A percentile compares a stretch with the other conserved stretches of the same genome.
Conservation (phyloP, 2,113 vertebrate species). For the Anguilla japonica region DNA sequence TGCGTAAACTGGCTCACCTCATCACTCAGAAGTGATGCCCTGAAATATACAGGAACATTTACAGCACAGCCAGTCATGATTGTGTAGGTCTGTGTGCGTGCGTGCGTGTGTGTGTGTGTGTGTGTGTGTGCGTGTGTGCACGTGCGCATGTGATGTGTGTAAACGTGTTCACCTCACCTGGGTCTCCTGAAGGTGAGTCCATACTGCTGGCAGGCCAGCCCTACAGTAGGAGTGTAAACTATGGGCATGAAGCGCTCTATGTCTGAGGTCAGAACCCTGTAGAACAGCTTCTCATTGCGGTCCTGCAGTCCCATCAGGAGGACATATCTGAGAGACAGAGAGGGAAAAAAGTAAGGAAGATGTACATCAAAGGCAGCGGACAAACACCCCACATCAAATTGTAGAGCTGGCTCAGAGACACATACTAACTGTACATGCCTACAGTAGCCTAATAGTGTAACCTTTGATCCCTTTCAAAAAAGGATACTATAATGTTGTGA, state of each 20-base stretch:
- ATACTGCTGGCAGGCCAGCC: conserved; percentile 92
- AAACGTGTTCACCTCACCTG: conserved; percentile 72
- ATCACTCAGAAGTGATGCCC: neutral
- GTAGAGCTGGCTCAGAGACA: neutral
- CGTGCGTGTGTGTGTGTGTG: too few relatives aligned
- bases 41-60: too few relatives aligned
- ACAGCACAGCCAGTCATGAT: too few relatives aligned
- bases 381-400: neutral
- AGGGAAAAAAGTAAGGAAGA: conserved; percentile 17
- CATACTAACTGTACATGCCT: neutral
- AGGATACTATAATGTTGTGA: neutral
- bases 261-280: conserved; percentile 83
- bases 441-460: neutral
- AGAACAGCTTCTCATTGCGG: conserved; percentile 95
- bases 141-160: conserved; percentile 11
- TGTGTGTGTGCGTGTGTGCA: conserved; percentile 12
- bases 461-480: neutral
- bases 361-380: neutral
- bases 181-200: conserved; percentile 88
- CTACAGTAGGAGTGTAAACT: conserved; percentile 95
- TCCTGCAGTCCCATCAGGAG: conserved; percentile 95
- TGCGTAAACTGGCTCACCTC: neutral
- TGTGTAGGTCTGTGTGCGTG: too few relatives aligned
- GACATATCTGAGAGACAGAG: conserved; percentile 78
- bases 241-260: conserved; percentile 95